Percentiles rank a stretch among this genome's conserved stretches.
Conservation (phyloP, 2,888 invertebrate genomes). For the Ophion costatus region DNA sequence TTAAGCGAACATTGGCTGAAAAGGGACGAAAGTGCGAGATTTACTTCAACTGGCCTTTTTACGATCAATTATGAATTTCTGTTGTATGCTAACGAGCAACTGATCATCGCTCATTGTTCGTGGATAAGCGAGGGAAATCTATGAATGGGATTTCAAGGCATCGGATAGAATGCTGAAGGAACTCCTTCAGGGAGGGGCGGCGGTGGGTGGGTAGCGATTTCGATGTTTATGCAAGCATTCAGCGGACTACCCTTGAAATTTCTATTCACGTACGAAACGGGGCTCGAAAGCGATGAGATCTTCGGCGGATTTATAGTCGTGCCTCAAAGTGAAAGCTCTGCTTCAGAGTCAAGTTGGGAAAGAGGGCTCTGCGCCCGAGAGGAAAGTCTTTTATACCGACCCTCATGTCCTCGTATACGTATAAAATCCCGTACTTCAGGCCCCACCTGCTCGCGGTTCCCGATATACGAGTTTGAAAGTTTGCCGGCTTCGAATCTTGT, state of each 20-base stretch:
- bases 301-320: slow-evolving; percentile 10
- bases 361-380: slow-evolving; percentile 8
- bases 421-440: slow-evolving; percentile 14
- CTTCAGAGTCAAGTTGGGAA: neutral
- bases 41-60: too few species aligned
- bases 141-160: too few species aligned
- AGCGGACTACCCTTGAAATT: neutral
- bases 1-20: too few species aligned
- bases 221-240: slow-evolving; percentile 16
- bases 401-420: neutral
- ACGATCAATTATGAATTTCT: too few species aligned
- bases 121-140: too few species aligned
- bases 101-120: too few species aligned
- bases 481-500: neutral
- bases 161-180: too few species aligned
- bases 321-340: slow-evolving; percentile 11
- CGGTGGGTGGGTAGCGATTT: neutral
- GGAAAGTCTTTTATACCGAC: slow-evolving; percentile 15
- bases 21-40: too few species aligned
- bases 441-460: neutral
- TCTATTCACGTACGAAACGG: slow-evolving; percentile 19
- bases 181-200: too few species aligned
- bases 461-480: neutral
- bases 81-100: too few species aligned
- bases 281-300: slow-evolving; percentile 21